Evolutionary conservation across 2,888 invertebrate genomes (phyloP).

Genomic region (Dascillus cervinus): DNA sequence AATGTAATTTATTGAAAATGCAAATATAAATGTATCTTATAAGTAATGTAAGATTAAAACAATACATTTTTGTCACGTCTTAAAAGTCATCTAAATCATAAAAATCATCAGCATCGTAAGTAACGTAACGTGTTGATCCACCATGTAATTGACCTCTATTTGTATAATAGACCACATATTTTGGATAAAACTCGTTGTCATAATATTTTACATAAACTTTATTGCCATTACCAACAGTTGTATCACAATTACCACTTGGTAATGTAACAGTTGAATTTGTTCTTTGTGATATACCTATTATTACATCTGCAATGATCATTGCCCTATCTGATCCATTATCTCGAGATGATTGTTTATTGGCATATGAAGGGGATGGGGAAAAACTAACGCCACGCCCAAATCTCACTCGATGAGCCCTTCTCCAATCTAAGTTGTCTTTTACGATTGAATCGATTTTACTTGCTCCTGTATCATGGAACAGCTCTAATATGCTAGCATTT

Average conservation of each 20-base stretch:
- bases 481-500: constrained; percentile 6
- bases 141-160: too few relatives aligned
- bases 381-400: constrained; percentile 34
- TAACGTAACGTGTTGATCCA: too few relatives aligned
- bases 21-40: too few relatives aligned
- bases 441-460: constrained; percentile 26
- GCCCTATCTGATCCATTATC: constrained; percentile 22
- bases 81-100: too few relatives aligned
- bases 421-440: constrained; percentile 30
- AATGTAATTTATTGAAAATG: too few relatives aligned
- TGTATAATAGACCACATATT: constrained; percentile 29
- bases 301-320: constrained; percentile 31
- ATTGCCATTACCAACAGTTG: constrained; percentile 25
- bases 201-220: constrained; percentile 35
- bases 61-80: too few relatives aligned
- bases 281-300: constrained; percentile 24
- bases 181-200: constrained; percentile 36
- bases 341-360: constrained; percentile 24
- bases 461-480: constrained; percentile 28
- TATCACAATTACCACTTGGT: constrained; percentile 28
- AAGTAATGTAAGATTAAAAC: too few relatives aligned
- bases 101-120: too few relatives aligned
- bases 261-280: constrained; percentile 8
- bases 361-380: constrained; percentile 24
- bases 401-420: constrained; percentile 20